phyloP scores from a whole-genome alignment of 1,140 invertebrate species.

The Anoplophora glabripennis region DNA sequence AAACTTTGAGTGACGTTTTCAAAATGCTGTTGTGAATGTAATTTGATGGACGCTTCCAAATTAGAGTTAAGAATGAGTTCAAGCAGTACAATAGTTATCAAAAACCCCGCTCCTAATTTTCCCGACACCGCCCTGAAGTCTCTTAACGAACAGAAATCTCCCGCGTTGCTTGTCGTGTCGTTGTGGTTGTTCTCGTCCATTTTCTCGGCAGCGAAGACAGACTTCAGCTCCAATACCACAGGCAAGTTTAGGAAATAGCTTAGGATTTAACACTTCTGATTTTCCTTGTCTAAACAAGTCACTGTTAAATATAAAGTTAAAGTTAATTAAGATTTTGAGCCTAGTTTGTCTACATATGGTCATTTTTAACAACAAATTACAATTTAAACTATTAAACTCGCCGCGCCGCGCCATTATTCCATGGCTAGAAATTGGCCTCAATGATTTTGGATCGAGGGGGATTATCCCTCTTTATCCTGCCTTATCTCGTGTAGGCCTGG shows the following conservation, averaged over 20 bases:
- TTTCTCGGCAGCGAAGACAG: slow-evolving; percentile 28
- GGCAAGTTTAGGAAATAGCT: slow-evolving; percentile 12
- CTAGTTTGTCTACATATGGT: background rate
- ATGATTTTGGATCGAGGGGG: too few species aligned
- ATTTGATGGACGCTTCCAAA: background rate
- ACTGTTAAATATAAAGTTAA: background rate
- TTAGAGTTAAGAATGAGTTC: slow-evolving; percentile 20
- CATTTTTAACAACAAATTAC: background rate
- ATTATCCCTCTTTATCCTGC: too few species aligned
- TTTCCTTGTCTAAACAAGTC: background rate
- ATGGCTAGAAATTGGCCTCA: too few species aligned
- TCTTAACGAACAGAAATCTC: background rate
- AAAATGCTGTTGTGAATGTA: slow-evolving; percentile 12
- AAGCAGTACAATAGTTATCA: slow-evolving; percentile 15
- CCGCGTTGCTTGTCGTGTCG: slow-evolving; percentile 1
- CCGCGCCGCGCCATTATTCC: too few species aligned
- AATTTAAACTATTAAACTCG: background rate
- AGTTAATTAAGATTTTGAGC: too few species aligned
- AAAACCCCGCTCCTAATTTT: slow-evolving; percentile 6
- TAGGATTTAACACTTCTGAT: background rate
- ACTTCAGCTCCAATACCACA: slow-evolving; percentile 24
- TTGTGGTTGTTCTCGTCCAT: slow-evolving; percentile 29
- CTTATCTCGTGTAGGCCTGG: too few species aligned
- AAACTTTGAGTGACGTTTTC: background rate
- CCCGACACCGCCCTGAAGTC: slow-evolving; percentile 6